A percentile compares a stretch with the other conserved stretches of the same genome.
Conservation (phyloP, 1,140 invertebrate species). For the Eueides isabella region DNA sequence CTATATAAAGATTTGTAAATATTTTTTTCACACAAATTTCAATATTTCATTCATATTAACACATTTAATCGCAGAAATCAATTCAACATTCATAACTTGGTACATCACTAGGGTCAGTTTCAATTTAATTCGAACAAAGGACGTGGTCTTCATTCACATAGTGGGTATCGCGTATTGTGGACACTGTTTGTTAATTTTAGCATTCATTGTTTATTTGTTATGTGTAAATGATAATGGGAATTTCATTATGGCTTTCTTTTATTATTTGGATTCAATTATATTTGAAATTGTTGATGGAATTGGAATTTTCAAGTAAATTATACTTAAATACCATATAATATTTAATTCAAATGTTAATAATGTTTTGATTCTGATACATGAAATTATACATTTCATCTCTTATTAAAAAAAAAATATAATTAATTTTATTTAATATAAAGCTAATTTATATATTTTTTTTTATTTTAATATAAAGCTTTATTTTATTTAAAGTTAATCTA, state of each 20-base stretch:
- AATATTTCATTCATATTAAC: not conserved
- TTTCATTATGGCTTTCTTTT: conserved; percentile 8
- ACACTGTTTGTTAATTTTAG: conserved; percentile 7
- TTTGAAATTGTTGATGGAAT: not conserved
- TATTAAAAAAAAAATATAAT: no score
- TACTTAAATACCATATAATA: no score
- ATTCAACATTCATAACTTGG: not conserved
- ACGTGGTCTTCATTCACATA: not conserved
- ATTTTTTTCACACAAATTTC: no score
- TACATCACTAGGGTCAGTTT: conserved; percentile 3
- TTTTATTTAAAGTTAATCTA: no score
- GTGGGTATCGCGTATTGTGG: not conserved
- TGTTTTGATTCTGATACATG: no score
- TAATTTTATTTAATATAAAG: no score
- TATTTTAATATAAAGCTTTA: no score
- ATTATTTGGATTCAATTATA: not conserved
- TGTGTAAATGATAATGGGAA: not conserved
- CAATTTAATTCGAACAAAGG: conserved; percentile 13
- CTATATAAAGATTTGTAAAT: no score
- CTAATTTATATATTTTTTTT: no score
- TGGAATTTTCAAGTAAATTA: not conserved
- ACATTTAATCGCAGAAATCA: not conserved
- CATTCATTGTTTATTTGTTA: conserved; percentile 3
- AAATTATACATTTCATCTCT: no score
- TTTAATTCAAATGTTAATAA: no score